A percentile compares a stretch with the other conserved stretches of the same genome.
Evolutionary conservation across 1,140 invertebrate genomes (phyloP).

Genomic region (Anastrepha ludens): DNA sequence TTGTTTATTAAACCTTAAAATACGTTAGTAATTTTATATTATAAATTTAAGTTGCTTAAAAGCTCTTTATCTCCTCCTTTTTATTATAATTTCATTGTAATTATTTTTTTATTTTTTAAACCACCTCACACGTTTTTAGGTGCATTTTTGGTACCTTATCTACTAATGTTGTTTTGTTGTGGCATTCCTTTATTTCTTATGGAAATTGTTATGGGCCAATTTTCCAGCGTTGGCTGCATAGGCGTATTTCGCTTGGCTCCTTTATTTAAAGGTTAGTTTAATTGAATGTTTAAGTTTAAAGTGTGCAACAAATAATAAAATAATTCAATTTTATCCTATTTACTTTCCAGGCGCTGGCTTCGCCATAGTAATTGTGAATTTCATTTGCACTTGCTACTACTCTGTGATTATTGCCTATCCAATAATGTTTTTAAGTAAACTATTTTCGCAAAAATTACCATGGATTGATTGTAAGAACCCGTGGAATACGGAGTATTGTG

Average conservation of each 20-base stretch:
- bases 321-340: background rate
- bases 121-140: conserved; percentile 74
- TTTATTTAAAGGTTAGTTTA: conserved; percentile 89
- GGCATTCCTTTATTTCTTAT: conserved; percentile 93
- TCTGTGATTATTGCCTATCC: conserved; percentile 95
- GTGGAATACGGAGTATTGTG: conserved; percentile 90
- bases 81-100: background rate
- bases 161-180: conserved; percentile 84
- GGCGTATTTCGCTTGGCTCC: conserved; percentile 84
- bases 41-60: no score
- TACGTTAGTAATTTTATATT: background rate
- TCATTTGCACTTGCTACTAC: conserved; percentile 94
- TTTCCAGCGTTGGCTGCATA: conserved; percentile 87
- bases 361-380: conserved; percentile 89
- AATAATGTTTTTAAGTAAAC: conserved; percentile 87
- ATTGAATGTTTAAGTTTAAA: background rate
- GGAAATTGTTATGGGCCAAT: conserved; percentile 91
- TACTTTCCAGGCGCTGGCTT: conserved; percentile 83
- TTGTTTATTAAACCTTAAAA: background rate
- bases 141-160: conserved; percentile 85
- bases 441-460: conserved; percentile 82
- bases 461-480: conserved; percentile 91
- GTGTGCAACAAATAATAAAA: background rate
- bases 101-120: conserved; percentile 37
- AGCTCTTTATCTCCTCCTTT: no score